A percentile compares a stretch with the other conserved stretches of the same genome.
phyloP scores from a whole-genome alignment of 2,888 invertebrate species.

The Zaprionus bogoriensis region DNA sequence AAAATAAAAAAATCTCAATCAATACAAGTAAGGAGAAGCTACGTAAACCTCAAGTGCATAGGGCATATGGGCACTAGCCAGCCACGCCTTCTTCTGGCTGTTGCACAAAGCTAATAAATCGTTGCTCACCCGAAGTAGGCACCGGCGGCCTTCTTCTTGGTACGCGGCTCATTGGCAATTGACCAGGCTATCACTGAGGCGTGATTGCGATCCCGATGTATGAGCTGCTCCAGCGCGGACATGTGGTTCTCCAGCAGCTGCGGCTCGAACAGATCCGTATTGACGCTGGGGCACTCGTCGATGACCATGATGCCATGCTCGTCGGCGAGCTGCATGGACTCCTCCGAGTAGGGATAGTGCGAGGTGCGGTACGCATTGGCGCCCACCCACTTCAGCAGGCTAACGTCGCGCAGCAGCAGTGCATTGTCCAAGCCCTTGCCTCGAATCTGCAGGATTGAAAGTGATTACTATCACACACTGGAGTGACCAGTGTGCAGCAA shows the following conservation, averaged over 20 bases:
- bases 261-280: conserved; percentile 89
- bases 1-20: not conserved
- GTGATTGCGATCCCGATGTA: conserved; percentile 95
- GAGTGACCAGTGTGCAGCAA: too few relatives aligned
- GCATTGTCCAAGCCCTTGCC: conserved; percentile 97
- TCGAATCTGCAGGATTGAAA: conserved; percentile 86
- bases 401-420: conserved; percentile 94
- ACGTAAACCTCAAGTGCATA: too few relatives aligned
- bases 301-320: conserved; percentile 96
- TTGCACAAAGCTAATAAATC: too few relatives aligned
- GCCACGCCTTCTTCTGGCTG: too few relatives aligned
- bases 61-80: too few relatives aligned
- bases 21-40: too few relatives aligned
- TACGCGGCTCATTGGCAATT: conserved; percentile 95
- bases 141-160: conserved; percentile 86
- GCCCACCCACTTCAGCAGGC: conserved; percentile 96
- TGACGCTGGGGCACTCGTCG: conserved; percentile 96
- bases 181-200: conserved; percentile 98
- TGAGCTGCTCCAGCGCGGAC: conserved; percentile 92
- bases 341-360: conserved; percentile 99
- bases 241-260: conserved; percentile 90
- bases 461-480: too few relatives aligned
- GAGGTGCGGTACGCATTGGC: conserved; percentile 98
- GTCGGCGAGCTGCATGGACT: conserved; percentile 97
- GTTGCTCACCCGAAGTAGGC: conserved; percentile 88